Base-by-base conservation (phyloP, 2,888 invertebrate genomes). In the Hyppa rectilinea region DNA sequence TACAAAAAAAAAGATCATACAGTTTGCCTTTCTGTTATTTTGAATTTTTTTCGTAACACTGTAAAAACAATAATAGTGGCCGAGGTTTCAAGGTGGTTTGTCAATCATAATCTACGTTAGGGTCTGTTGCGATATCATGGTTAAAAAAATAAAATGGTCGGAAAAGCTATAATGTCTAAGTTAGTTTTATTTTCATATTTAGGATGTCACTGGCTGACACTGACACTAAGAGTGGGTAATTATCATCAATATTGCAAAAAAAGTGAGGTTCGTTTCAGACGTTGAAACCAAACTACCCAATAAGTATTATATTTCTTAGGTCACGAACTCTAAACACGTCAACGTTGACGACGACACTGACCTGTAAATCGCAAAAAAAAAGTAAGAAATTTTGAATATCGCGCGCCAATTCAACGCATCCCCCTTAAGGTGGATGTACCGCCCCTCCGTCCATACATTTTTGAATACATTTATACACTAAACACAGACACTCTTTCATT, bases 291-390 rank as follows among this genome's bases (percentile, higher is more conserved):
- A 72, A 72, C 12, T 58, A 72, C 40, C 34, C 50, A 78, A 78
- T 78, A 59, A 43, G 4, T 58, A 75, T 72, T 72, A 43, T 72
- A 72, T 72, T 58, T 62, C 34, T 58, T 45, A 66, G 75, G 73
- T 76, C 52, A 76, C 73, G 73, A 76, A 78, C 61, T 67, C 20
- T 34, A 34, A 58, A 43, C 66, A 78, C 78, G 67, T 50, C 50
- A 58, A 26, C 20, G 20, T 72, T 66, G 53, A 52, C n/a, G n/a
- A n/a, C n/a, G n/a, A n/a, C n/a, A n/a, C n/a, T n/a, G n/a, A n/a
- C n/a, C n/a, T n/a, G n/a, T n/a, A n/a, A n/a, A n/a, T n/a, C n/a
- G n/a, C n/a, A n/a, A n/a, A n/a, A n/a, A n/a, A n/a, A n/a, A n/a
- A n/a, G n/a, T n/a, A n/a, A n/a, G n/a, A n/a, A n/a, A n/a, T n/a